Base-by-base conservation (phyloP, 2,113 vertebrate species). In the Hemiscyllium ocellatum region DNA sequence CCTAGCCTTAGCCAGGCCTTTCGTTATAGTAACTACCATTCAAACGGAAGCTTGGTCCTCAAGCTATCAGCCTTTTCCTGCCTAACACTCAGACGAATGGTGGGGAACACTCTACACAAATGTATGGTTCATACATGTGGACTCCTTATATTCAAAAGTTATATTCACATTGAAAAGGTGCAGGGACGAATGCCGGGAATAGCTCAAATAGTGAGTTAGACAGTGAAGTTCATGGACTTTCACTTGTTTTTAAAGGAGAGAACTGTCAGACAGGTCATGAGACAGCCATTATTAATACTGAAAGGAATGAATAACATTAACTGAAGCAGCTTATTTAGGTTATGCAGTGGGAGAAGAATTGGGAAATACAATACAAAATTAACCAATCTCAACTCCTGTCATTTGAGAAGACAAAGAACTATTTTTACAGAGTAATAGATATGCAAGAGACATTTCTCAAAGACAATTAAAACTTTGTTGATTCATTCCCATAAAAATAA, bases 391-490 rank as follows among this genome's bases (percentile, higher is more conserved):
- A 87, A 87, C 42, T 52, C 47, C 6, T 24, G 42, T 26, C 8
- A 61, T 56, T 52, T 90, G 50, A 61, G 87, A 90, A 26, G 29
- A 56, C 24, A 33, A 90, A 29, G 50, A n/a, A 61, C 61, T 33
- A 61, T 33, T 90, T 90, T 90, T 52, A 90, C 52, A 12, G 8
- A 90, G 87, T 90, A 90, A 61, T 61, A 33, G 87, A 33, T 26
- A 90, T 56, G 12, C 29, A 13, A 52, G 61, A 61, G 87, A 56
- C 26, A 61, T 61, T 15, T 3, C 87, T 33, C 87, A 61, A 90
- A 90, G 29, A 87, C 47, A 87, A 90, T 90, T 90, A 90, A 90
- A 80, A 37, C 78, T 61, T 90, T 61, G 50, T 90, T 61, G 87
- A 90, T 61, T 90, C 13, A 61, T 90, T 90, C 26, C 52, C 61